Evolutionary conservation across 2,888 invertebrate genomes (phyloP).

Genomic region (Drosophila borborema): DNA sequence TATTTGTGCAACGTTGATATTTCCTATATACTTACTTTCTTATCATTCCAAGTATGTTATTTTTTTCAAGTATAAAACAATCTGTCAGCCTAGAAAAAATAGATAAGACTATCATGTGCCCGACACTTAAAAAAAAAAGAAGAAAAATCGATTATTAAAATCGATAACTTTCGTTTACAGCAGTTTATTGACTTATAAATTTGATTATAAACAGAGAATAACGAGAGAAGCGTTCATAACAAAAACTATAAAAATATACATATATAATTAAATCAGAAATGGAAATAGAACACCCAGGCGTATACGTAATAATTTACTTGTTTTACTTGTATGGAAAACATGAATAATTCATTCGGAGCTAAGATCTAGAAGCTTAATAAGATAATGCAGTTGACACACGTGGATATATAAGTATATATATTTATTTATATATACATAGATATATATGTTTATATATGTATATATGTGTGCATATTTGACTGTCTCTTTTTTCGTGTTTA

Average conservation of each 20-base stretch:
- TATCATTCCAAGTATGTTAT: neutral
- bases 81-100: neutral
- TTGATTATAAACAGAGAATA: neutral
- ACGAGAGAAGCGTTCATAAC: neutral
- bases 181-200: neutral
- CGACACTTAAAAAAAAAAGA: too few relatives aligned
- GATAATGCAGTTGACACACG: neutral
- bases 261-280: neutral
- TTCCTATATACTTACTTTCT: neutral
- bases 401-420: neutral
- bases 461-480: neutral
- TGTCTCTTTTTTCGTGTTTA: conserved; percentile 22
- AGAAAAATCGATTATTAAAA: conserved; percentile 3
- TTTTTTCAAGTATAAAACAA: conserved; percentile 3
- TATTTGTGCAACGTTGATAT: neutral
- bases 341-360: conserved; percentile 16
- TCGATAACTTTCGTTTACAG: conserved; percentile 3
- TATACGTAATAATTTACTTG: conserved; percentile 42
- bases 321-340: conserved; percentile 29
- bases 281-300: conserved; percentile 8
- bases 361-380: conserved; percentile 18
- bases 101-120: conserved; percentile 2
- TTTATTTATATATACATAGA: neutral
- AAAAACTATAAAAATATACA: neutral
- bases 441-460: neutral